Conservation (phyloP, 2,113 vertebrate species). For the Chunga burmeisteri region DNA sequence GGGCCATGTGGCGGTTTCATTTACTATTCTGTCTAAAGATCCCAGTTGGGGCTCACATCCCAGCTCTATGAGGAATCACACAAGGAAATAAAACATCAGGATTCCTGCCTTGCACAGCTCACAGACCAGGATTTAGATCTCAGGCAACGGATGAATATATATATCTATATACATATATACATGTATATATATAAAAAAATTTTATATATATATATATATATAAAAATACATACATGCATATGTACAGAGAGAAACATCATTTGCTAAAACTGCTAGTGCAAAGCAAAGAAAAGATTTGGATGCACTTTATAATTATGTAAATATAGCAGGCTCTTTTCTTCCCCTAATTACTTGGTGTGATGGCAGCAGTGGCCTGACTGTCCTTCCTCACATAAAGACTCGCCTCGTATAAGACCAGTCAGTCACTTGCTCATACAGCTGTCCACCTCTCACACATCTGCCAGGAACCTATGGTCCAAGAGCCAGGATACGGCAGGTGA, state of each 20-base stretch:
- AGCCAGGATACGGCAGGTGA: not conserved
- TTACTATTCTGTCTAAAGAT: slow-evolving; percentile 42
- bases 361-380: not conserved
- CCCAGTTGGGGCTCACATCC: not conserved
- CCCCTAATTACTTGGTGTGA: not conserved
- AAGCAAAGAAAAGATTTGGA: not conserved
- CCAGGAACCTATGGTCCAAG: not conserved
- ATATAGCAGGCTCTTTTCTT: not conserved
- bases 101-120: not conserved
- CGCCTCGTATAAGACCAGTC: accelerated
- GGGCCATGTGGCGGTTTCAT: not conserved
- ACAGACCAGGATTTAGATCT: not conserved
- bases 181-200: not conserved
- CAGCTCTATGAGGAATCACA: not conserved
- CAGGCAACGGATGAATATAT: not conserved
- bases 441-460: not conserved
- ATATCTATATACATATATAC: accelerated
- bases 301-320: not conserved
- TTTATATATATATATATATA: not conserved
- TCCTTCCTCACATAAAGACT: not conserved
- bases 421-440: not conserved
- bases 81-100: not conserved
- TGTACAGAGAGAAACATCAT: not conserved
- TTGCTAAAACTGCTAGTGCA: not conserved
- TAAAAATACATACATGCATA: not conserved